Percentiles rank a stretch among this genome's conserved stretches.
These are phyloP conservation scores for Prosopocoilus inquinatus DNA, from an alignment of 2,888 invertebrate genomes.

Conservation along the genomic window DNA sequence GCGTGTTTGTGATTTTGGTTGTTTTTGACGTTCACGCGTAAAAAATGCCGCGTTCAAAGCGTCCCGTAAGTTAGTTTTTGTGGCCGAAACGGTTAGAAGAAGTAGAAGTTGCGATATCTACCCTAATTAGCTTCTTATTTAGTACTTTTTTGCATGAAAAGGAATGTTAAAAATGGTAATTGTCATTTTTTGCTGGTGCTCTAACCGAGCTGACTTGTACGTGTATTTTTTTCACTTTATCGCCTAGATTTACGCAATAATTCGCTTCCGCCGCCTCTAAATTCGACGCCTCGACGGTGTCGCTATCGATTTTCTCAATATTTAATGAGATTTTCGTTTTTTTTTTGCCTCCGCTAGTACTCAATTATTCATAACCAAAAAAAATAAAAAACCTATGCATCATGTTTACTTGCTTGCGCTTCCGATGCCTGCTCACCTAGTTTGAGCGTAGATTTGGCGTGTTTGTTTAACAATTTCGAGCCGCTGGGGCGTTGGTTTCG, in stretches of 20 bases:
- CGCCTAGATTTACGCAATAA: conserved; percentile 10
- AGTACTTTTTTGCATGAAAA: conserved; percentile 35
- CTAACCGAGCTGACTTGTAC: conserved; percentile 9
- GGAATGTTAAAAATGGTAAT: conserved; percentile 44
- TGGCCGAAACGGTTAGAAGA: conserved; percentile 18
- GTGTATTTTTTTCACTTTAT: conserved; percentile 26
- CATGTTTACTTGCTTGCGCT: conserved; percentile 10
- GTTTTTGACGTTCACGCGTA: conserved; percentile 9
- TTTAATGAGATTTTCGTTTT: conserved; percentile 28
- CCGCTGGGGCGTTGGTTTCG: conserved; percentile 49
- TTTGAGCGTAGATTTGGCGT: conserved; percentile 8
- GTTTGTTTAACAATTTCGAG: conserved; percentile 12
- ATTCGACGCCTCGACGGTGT: neutral
- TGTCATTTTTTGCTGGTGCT: conserved; percentile 42
- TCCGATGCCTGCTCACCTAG: conserved; percentile 6
- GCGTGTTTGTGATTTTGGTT: conserved; percentile 35
- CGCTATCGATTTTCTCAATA: conserved; percentile 18
- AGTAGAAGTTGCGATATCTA: conserved; percentile 18
- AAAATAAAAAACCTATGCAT: conserved; percentile 36
- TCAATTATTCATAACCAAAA: conserved; percentile 54
- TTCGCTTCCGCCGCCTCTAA: conserved; percentile 4
- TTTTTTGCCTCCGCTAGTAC: conserved; percentile 22
- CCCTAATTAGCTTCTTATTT: conserved; percentile 27
- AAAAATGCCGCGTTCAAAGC: conserved; percentile 49
- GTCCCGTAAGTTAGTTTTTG: conserved; percentile 45